Base-by-base conservation (phyloP, 2,888 invertebrate species). In the Cecidostiba fungosa region DNA sequence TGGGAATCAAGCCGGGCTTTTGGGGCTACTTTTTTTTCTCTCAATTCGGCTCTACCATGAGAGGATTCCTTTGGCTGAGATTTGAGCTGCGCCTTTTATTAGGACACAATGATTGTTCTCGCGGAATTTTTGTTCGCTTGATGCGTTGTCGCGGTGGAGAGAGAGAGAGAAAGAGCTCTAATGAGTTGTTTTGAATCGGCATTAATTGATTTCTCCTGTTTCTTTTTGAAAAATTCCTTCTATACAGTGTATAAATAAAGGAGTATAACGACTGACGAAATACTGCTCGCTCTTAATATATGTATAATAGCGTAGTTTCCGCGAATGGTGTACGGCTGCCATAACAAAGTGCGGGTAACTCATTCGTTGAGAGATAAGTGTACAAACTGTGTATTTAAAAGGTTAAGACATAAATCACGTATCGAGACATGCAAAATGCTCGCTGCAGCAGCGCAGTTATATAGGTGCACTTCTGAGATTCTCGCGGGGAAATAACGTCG, bases 381-480 rank as follows among this genome's bases (percentile, higher is more conserved):
- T 29, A 43, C 69, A 76, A 50, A 26, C 19, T 43, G 74, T 36
- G 62, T 32, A 36, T 77, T 36, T 10, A 76, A 80, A 79, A 80
- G 77, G 74, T 59, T 82, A 76, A 85, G 74, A 26, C 85, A 74
- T 84, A 86, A 86, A 81, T 80, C 77, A 84, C 72, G 76, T 77
- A 81, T 84, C 77, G 66, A 32, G 73, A 77, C 83, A 80, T 81
- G 83, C 83, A 79, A 77, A 83, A 70, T 79, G 36, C 72, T 70
- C 62, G 43, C n/a, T 54, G 69, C 26, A 3, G 3, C 62, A 0
- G 3, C 62, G 14, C 54, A 70, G 10, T n/a, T 26, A 32, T 72
- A 8, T 78, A 78, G 32, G 39, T 72, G 36, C 54, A 72, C 47
- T 62, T 32, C 39, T 62, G 54, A 54, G 16, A 77, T 19, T n/a